Base-by-base conservation (phyloP, 2,888 invertebrate genomes). In the Clepsis dumicolana region DNA sequence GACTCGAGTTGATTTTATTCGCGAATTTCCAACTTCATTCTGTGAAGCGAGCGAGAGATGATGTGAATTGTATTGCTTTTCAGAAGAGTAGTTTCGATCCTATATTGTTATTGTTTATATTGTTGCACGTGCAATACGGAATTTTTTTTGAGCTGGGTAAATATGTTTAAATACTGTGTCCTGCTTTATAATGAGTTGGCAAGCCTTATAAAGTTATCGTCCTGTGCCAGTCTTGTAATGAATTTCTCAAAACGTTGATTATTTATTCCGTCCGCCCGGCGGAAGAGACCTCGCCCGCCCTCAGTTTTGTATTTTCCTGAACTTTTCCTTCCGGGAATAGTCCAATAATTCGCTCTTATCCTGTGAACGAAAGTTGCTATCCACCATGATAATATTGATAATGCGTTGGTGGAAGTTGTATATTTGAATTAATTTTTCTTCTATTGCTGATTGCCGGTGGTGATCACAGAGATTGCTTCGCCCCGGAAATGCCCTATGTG, bases 171-270 rank as follows among this genome's bases (percentile, higher is more conserved):
- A 38, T 38, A 5, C 38, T 38, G n/a, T 12, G 52, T 24, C 21
- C 52, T 54, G 32, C 44, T 65, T 65, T 54, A 32, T 18, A 61
- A 53, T 65, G 41, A 60, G 32, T n/a, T 54, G 16, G 54, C 16
- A 12, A 12, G 54, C 4, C 18, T 54, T 21, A 41, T 5, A 24
- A 57, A 7, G 12, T 38, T 57, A 41, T 44, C 53, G 60, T 14
- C 38, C 21, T 59, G 64, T 50, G 38, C n/a, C 59, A 10, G 56
- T 48, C 27, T 38, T 27, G 52, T 65, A 59, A 65, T 53, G 53
- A 65, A 41, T 44, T 61, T 53, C 53, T 32, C 21, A 53, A 60
- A 65, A 54, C 27, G 41, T 61, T 65, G 38, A 60, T 60, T 60
- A 60, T 53, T 65, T 53, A 59, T 50, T 29, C 52, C n/a, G 21